Base-by-base conservation (phyloP, 2,797 vertebrate species). In the Chrosomus eos region DNA sequence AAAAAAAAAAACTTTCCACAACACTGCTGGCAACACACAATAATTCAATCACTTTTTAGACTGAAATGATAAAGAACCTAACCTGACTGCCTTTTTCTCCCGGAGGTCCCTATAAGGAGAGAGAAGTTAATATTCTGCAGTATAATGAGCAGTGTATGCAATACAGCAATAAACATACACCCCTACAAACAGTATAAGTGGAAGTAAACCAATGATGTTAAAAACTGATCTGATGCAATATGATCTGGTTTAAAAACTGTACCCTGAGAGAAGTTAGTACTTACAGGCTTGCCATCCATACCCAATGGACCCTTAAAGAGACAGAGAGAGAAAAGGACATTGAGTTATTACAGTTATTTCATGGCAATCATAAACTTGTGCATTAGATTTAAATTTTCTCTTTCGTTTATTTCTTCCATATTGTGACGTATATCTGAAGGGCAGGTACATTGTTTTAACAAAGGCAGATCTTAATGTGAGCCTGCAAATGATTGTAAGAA, bases 221-320 rank as follows among this genome's bases (percentile, higher is more conserved):
- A 71, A 67, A 33, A 67, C 64, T 36, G 16, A 33, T 33, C 3
- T 66, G 28, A 68, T 68, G 23, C n/a, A 60, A 26, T 14, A 66
- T 68, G 18, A 68, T 38, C 19, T 68, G 66, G 19, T 38, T 68
- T 67, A 21, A 67, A 38, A 13, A 68, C 9, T 31, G 26, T 31
- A 64, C 60, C 14, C 26, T 38, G 18, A 64, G 31, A 68, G 66
- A 68, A 68, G 18, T 36, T 9, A n/a, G 51, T 81, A 89, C 98
- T 98, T 94, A 99, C 98, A 62, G 97, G 97, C 91, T 97, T 98
- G 88, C 98, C 98, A 90, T 99, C 98, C 95, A 99, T 92, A 88
- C 97, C 97, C 87, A 99, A 95, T 11, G 97, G 97, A 81, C 98
- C 98, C 98, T 99, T 93, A 67, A 92, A 93, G 19, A 87, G 23